Conservation (phyloP, 64 coral and sea anemone species). For the Stichodactyla helianthus region DNA sequence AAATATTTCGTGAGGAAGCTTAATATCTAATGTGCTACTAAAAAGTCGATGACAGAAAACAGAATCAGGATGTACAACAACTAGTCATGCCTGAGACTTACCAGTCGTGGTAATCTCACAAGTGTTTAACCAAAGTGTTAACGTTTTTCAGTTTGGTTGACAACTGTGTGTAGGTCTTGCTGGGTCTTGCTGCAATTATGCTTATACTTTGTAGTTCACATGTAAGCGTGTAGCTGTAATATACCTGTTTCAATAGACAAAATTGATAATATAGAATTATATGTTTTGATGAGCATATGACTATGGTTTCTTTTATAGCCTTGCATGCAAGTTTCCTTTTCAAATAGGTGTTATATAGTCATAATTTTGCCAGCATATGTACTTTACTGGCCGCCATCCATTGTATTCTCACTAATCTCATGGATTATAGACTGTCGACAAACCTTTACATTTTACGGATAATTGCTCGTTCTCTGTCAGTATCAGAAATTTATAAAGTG, state of each 20-base stretch:
- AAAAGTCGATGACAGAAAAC: neutral
- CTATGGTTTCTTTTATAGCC: neutral
- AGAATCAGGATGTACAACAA: neutral
- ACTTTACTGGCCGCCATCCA: neutral
- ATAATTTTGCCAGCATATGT: neutral
- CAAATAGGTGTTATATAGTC: neutral
- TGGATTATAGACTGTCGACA: neutral
- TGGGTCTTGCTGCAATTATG: neutral
- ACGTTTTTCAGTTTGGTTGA: no score
- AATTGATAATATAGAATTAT: no score
- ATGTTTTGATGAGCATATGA: neutral
- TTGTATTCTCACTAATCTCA: neutral
- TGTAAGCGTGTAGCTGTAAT: neutral
- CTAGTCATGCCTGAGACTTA: no score
- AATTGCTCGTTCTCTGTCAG: neutral
- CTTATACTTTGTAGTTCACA: neutral
- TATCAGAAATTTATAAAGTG: neutral
- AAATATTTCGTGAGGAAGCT: neutral
- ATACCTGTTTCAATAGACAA: neutral
- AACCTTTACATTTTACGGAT: neutral
- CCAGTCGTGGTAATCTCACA: neutral
- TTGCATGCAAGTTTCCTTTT: neutral
- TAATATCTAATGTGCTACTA: neutral
- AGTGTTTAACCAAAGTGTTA: neutral
- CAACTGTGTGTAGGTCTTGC: neutral